phyloP scores from a whole-genome alignment of 1,140 invertebrate species.

The Zaprionus ghesquierei region DNA sequence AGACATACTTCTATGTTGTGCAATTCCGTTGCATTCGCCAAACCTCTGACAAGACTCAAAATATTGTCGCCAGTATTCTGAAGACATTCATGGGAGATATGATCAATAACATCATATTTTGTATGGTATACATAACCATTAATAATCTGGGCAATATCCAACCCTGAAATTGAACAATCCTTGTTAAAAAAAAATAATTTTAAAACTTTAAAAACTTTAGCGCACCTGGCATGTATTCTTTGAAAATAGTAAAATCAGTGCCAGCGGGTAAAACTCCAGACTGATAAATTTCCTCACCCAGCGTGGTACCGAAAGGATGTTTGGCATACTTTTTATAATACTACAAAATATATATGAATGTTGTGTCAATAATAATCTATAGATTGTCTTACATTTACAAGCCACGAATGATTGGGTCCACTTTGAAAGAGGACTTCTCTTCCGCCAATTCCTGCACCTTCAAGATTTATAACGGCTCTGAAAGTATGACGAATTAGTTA shows the following conservation, averaged over 20 bases:
- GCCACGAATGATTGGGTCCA: slow-evolving; percentile 94
- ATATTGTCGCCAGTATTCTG: slow-evolving; percentile 92
- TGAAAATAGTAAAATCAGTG: slow-evolving; percentile 93
- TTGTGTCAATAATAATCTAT: not conserved
- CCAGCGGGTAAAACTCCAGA: slow-evolving; percentile 93
- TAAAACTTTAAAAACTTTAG: not conserved
- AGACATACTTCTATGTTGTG: slow-evolving; percentile 70
- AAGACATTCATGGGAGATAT: slow-evolving; percentile 89
- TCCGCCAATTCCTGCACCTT: slow-evolving; percentile 96
- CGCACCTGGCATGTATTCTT: slow-evolving; percentile 85
- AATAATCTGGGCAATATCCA: slow-evolving; percentile 95
- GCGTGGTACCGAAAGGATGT: slow-evolving; percentile 91
- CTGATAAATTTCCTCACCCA: slow-evolving; percentile 93
- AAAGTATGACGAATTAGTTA: slow-evolving; percentile 77
- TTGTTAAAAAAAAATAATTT: slow-evolving; percentile 13
- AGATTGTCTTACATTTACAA: slow-evolving; percentile 86
- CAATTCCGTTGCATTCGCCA: slow-evolving; percentile 85
- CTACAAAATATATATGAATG: slow-evolving; percentile 84
- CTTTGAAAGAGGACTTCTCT: slow-evolving; percentile 96
- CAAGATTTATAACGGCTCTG: slow-evolving; percentile 95
- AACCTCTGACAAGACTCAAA: slow-evolving; percentile 85
- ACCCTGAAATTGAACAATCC: not conserved
- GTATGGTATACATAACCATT: slow-evolving; percentile 97
- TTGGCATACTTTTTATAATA: slow-evolving; percentile 91
- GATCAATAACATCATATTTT: slow-evolving; percentile 88